These are phyloP conservation scores for Amaurobius ferox DNA, from an alignment of 2,888 invertebrate species.

Conservation along the genomic window DNA sequence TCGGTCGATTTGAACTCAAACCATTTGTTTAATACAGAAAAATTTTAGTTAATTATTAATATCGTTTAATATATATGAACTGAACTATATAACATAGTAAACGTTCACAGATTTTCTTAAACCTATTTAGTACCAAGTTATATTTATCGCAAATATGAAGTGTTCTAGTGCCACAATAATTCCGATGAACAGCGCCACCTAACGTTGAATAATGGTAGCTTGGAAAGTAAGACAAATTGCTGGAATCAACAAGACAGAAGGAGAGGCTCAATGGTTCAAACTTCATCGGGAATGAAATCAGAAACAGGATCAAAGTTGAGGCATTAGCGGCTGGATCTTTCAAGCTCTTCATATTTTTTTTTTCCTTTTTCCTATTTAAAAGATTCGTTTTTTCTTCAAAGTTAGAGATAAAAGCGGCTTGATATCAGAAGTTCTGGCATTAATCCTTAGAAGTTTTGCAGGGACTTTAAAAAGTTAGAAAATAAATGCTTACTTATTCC, in stretches of 20 bases:
- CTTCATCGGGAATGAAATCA: constrained; percentile 62
- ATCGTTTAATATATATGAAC: too few relatives aligned
- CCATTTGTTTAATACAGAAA: too few relatives aligned
- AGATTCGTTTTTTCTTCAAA: background rate
- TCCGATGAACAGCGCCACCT: background rate
- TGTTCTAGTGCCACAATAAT: background rate
- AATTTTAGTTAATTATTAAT: too few relatives aligned
- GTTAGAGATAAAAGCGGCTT: background rate
- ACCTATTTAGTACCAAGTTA: too few relatives aligned
- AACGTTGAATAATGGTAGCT: background rate
- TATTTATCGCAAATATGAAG: too few relatives aligned
- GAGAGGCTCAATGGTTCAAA: constrained; percentile 11
- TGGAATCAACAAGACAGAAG: constrained; percentile 13
- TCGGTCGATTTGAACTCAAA: too few relatives aligned
- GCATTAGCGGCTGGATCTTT: background rate
- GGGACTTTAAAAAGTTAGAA: background rate
- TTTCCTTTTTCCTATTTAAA: background rate
- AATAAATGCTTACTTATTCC: background rate
- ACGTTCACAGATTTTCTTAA: too few relatives aligned
- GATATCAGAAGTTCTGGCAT: background rate
- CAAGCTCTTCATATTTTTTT: background rate
- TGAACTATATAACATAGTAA: too few relatives aligned
- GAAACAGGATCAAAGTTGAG: constrained; percentile 30
- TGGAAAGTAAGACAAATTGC: constrained; percentile 34
- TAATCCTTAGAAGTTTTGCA: background rate